Base-by-base conservation (phyloP, 2,797 vertebrate genomes). In the Poliocrania exsul region DNA sequence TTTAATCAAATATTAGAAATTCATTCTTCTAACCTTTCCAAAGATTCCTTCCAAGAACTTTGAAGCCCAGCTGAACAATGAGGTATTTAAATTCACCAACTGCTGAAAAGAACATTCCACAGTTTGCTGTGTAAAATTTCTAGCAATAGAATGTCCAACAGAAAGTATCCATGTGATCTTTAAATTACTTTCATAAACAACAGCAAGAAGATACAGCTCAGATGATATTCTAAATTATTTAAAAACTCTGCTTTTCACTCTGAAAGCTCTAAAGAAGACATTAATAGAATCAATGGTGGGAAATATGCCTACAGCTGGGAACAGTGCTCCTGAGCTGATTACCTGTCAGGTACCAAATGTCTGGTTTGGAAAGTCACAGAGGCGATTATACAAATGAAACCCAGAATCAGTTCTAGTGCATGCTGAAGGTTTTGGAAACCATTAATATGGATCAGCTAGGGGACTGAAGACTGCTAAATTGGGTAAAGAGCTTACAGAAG, bases 401-500 rank as follows among this genome's bases (percentile, higher is more conserved):
- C 18, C 81, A 56, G 91, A 92, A 46, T 85, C 83, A 57, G 46
- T 74, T 82, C 65, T 91, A 64, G 54, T 47, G 46, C 72, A 54
- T 21, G 23, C 28, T 16, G 31, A 69, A 92, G 31, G 54, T 83
- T 95, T 95, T 89, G 67, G 72, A 94, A 88, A 51, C 65, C 50
- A 83, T 96, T 90, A 96, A 88, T 89, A 95, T 71, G 81, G 75
- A 95, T 95, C 94, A 95, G 84, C 81, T 69, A 91, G 69, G 92
- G 88, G 54, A 91, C 57, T 25, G 8, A 93, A 83, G 42, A 77
- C 79, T 78, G 60, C 86, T 96, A 92, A 95, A 95, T 38, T 94
- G 90, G 57, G 88, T 86, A 92, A 93, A 97, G 94, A 94, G 86
- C 72, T 95, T 93, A 94, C 61, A 91, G 83, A 92, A 95, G 81